Evolutionary conservation across 2,113 vertebrate species (phyloP), one percentile per base, ranked within the genome.

Genomic region (Physeter macrocephalus): DNA sequence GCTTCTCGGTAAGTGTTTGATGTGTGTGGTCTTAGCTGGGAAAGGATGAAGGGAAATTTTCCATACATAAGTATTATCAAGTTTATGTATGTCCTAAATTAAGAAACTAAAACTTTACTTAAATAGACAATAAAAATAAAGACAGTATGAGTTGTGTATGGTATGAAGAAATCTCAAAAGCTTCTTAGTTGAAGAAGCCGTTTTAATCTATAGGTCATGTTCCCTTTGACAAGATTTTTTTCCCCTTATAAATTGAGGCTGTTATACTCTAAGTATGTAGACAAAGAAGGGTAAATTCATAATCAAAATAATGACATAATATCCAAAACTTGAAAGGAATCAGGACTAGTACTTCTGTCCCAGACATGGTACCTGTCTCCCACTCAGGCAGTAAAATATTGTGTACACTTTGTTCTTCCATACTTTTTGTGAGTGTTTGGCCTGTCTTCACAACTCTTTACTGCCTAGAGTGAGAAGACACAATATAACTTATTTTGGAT

Each of bases 1-100:
- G 99, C 99, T 99, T 97, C 98, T 99, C 62, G 99, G 99, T 99
- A 98, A 96, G 99, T 98, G 91, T 96, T 71, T 80, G 18, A 77
- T 86, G 41, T 13, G 20, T 94, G 39, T 81, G 12, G 17, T 92
- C 66, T 69, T 57, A 90, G 23, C 21, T 85, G 74, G 83, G 54
- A 71, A 89, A 29, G 66, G 36, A 66, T 31, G 20, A 39, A 88
- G 61, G 25, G 49, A 94, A 46, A 80, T 62, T 94, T 91, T 18
- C 49, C 9, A 49, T 66, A 46, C 8, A 31, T 90, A 90, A 94
- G 5, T 91, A 87, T 96, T 93, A 71, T 43, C 54, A 72, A 94
- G 25, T 95, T 91, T 86, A 5, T 95, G 5, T 94, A 20, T 93
- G 72, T 74, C 59, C 5, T 75, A 64, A 83, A n/a, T 92, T 69